phyloP scores from a whole-genome alignment of 2,113 vertebrate species.

The Lates calcarifer region DNA sequence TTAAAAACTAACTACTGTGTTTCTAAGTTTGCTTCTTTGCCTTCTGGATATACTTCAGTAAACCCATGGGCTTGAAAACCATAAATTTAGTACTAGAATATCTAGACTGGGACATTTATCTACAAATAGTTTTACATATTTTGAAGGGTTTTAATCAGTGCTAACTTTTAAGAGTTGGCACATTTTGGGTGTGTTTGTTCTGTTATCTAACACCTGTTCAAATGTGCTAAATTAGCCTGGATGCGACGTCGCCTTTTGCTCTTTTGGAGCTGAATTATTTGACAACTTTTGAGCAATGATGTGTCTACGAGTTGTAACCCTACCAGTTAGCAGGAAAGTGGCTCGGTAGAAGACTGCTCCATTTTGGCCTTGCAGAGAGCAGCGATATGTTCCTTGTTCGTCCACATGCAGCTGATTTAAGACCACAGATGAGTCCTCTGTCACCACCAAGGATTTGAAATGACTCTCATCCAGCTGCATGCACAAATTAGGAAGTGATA shows the following conservation, averaged over 20 bases:
- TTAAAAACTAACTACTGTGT: neutral
- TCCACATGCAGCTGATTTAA: slow-evolving; percentile 79
- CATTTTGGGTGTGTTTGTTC: neutral
- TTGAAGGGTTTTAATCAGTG: neutral
- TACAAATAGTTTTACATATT: neutral
- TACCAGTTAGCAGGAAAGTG: slow-evolving; percentile 75
- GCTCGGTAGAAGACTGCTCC: slow-evolving; percentile 68
- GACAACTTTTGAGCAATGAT: neutral
- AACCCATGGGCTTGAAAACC: neutral
- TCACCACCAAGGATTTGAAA: slow-evolving; percentile 75
- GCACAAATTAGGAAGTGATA: slow-evolving; percentile 28
- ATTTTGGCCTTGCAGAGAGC: slow-evolving; percentile 69
- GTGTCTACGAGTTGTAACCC: neutral
- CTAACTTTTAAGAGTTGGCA: neutral
- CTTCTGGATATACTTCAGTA: slow-evolving; percentile 2
- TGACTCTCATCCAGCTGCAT: slow-evolving; percentile 57
- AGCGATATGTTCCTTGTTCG: slow-evolving; percentile 79
- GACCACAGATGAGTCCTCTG: slow-evolving; percentile 74
- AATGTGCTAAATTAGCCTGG: neutral
- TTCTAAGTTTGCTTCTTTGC: neutral
- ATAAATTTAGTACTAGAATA: neutral
- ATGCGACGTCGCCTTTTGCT: neutral
- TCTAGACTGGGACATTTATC: neutral
- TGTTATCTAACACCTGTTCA: neutral
- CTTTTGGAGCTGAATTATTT: neutral